A percentile compares a stretch with the other conserved stretches of the same genome.
Conservation (phyloP, 2,797 vertebrate species). For the Xiphorhynchus erythropygius region DNA sequence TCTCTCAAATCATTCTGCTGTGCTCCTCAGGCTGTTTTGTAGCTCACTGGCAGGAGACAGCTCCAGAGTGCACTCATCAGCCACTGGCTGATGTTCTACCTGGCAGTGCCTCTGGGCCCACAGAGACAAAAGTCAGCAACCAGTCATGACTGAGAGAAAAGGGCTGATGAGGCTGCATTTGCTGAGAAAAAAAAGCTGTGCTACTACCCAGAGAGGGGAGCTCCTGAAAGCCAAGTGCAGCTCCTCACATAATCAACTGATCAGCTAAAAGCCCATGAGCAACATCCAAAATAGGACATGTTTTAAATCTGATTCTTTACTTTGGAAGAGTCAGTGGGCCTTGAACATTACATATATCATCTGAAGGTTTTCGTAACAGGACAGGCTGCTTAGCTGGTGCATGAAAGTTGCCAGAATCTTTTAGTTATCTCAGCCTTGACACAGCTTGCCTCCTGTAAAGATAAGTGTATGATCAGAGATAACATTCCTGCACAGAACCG, state of each 20-base stretch:
- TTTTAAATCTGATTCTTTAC: not conserved
- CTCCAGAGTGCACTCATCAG: not conserved
- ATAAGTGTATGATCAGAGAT: not conserved
- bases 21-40: not conserved
- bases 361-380: constrained; percentile 3
- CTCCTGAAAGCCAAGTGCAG: not conserved
- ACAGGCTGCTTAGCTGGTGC: constrained; percentile 17
- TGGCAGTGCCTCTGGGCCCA: not conserved
- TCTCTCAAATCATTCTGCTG: not conserved
- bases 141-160: not conserved
- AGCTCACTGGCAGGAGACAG: not conserved
- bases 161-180: not conserved
- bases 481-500: not conserved
- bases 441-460: not conserved
- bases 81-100: not conserved
- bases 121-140: not conserved
- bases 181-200: not conserved
- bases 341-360: not conserved
- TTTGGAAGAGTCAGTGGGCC: constrained; percentile 18
- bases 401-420: constrained; percentile 16
- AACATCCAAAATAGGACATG: constrained; percentile 50
- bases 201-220: not conserved
- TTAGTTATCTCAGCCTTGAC: constrained; percentile 13
- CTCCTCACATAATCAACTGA: not conserved
- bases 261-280: constrained; percentile 9